phyloP scores from a whole-genome alignment of 2,113 vertebrate species.

The Micronisus gabar region DNA sequence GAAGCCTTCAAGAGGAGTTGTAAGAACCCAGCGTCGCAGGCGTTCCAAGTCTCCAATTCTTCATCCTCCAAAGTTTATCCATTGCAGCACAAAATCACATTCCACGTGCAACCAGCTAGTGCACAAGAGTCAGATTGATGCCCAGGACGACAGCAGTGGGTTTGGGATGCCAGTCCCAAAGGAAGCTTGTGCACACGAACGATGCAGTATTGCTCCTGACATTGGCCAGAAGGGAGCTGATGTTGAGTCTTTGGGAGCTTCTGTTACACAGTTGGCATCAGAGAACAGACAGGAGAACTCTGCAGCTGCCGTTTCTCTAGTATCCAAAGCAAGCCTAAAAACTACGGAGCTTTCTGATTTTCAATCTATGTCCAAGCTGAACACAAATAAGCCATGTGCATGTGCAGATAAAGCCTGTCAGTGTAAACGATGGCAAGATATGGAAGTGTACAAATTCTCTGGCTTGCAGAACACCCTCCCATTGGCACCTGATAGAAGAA shows the following conservation, averaged over 20 bases:
- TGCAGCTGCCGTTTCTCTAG: slow-evolving; percentile 21
- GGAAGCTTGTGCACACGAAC: slow-evolving; percentile 61
- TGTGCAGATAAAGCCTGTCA: slow-evolving; percentile 74
- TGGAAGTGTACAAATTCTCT: slow-evolving; percentile 94
- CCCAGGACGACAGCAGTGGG: slow-evolving; percentile 49
- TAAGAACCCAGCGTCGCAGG: slow-evolving; percentile 85
- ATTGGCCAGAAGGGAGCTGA: slow-evolving; percentile 52
- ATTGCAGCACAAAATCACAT: slow-evolving; percentile 80
- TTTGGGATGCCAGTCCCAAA: slow-evolving; percentile 59
- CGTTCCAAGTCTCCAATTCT: slow-evolving; percentile 95
- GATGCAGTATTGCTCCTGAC: slow-evolving; percentile 55
- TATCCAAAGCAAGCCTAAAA: slow-evolving; percentile 47
- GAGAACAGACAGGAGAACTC: slow-evolving; percentile 42
- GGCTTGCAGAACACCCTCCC: slow-evolving; percentile 84
- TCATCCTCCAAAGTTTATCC: slow-evolving; percentile 93
- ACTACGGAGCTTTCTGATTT: slow-evolving; percentile 81
- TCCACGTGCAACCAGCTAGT: slow-evolving; percentile 74
- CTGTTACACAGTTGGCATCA: neutral
- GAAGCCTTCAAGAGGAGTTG: slow-evolving; percentile 84
- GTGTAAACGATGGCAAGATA: slow-evolving; percentile 81
- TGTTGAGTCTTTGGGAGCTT: slow-evolving; percentile 14
- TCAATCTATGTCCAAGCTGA: slow-evolving; percentile 80
- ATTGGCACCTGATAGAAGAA: slow-evolving; percentile 78
- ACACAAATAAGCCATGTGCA: slow-evolving; percentile 42
- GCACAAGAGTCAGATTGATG: slow-evolving; percentile 77